Conservation (phyloP, 2,113 vertebrate genomes). For the Callocephalon fimbriatum region DNA sequence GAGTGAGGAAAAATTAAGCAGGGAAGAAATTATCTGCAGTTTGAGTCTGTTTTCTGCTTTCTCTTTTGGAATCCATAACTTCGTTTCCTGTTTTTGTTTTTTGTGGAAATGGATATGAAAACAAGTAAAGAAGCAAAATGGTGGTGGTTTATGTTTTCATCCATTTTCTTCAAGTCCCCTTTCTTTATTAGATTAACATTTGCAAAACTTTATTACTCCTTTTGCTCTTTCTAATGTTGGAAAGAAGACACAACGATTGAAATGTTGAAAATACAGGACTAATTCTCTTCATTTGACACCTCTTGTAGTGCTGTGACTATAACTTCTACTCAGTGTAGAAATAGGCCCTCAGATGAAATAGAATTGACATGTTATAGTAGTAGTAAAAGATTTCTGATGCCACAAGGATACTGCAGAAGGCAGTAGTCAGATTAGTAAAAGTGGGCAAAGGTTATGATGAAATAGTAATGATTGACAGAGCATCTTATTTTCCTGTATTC, state of each 20-base stretch:
- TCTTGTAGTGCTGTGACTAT: background rate
- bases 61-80: background rate
- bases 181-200: background rate
- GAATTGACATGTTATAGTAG: background rate
- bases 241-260: background rate
- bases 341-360: background rate
- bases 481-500: background rate
- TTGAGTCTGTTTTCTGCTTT: background rate
- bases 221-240: background rate
- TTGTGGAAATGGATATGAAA: background rate
- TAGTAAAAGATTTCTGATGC: background rate
- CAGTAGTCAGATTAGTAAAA: background rate
- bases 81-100: constrained; percentile 20
- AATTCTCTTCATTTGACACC: background rate
- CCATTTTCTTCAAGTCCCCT: background rate
- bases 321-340: background rate
- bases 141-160: background rate
- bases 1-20: background rate
- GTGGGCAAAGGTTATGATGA: background rate
- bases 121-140: background rate
- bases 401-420: background rate
- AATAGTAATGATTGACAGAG: background rate
- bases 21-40: background rate
- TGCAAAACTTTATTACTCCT: background rate
- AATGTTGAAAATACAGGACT: background rate